Evolutionary conservation across 1,140 invertebrate species (phyloP).

Genomic region (Zelostemma sp.): DNA sequence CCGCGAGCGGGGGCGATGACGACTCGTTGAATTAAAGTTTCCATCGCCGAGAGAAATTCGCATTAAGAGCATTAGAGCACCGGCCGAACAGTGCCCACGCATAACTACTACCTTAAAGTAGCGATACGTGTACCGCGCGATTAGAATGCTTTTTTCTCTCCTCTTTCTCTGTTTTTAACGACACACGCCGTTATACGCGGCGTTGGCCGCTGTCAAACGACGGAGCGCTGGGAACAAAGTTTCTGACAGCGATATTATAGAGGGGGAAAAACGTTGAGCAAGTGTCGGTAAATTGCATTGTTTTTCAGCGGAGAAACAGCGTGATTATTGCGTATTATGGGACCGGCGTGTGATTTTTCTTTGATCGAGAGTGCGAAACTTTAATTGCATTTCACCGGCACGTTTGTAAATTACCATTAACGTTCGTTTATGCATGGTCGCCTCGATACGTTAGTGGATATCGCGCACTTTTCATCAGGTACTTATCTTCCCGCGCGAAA

Average conservation of each 20-base stretch:
- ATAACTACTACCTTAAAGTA: conserved; percentile 42
- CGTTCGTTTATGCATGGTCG: no score
- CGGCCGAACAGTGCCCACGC: conserved; percentile 28
- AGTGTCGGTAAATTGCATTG: no score
- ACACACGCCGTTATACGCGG: not conserved
- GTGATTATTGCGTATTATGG: not conserved
- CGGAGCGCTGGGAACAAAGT: no score
- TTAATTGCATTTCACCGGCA: no score
- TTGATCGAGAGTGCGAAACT: no score
- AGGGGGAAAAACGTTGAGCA: no score
- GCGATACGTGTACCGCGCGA: conserved; percentile 43
- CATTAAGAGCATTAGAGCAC: conserved; percentile 28
- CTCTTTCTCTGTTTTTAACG: not conserved
- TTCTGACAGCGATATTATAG: no score
- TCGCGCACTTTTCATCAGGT: not conserved
- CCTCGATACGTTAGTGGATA: no score
- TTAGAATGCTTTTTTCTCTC: conserved; percentile 39
- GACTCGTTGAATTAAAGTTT: conserved; percentile 42
- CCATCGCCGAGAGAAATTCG: conserved; percentile 36
- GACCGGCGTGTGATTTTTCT: no score
- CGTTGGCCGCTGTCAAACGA: no score
- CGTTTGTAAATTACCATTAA: no score
- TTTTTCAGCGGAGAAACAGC: no score
- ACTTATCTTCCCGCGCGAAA: not conserved
- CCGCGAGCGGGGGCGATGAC: conserved; percentile 34